Conservation (phyloP, 2,797 vertebrate species). For the Poecilia picta region DNA sequence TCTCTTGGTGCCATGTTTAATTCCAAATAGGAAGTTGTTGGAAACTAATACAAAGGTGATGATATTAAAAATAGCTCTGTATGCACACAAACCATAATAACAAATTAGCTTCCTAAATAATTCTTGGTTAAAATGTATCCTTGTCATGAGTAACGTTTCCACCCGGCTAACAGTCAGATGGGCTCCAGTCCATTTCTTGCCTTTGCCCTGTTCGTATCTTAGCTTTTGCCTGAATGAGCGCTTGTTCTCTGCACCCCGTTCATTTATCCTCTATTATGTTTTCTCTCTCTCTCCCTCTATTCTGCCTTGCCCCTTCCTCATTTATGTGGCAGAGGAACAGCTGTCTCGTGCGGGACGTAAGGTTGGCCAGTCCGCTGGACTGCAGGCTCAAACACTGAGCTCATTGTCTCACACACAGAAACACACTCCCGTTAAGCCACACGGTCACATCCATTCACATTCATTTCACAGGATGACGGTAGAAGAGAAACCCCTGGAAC, state of each 20-base stretch:
- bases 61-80: background rate
- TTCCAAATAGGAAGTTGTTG: too few species aligned
- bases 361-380: constrained; percentile 71
- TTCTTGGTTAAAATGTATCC: background rate
- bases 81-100: background rate
- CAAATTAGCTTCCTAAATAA: background rate
- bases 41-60: too few species aligned
- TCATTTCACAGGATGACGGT: constrained; percentile 47
- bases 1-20: too few species aligned
- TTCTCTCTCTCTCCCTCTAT: constrained; percentile 43
- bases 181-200: background rate
- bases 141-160: background rate
- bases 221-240: constrained; percentile 45
- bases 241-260: constrained; percentile 51
- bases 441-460: constrained; percentile 64
- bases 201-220: constrained; percentile 26
- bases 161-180: background rate
- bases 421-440: constrained; percentile 25
- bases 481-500: constrained; percentile 31
- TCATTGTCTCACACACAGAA: constrained; percentile 71
- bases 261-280: constrained; percentile 27
- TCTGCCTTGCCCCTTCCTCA: constrained; percentile 29
- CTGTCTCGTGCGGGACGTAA: constrained; percentile 82
- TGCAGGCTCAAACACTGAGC: constrained; percentile 77
- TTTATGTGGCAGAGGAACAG: constrained; percentile 75